Evolutionary conservation across 2,888 invertebrate genomes (phyloP).

Genomic region (Mimas tiliae): DNA sequence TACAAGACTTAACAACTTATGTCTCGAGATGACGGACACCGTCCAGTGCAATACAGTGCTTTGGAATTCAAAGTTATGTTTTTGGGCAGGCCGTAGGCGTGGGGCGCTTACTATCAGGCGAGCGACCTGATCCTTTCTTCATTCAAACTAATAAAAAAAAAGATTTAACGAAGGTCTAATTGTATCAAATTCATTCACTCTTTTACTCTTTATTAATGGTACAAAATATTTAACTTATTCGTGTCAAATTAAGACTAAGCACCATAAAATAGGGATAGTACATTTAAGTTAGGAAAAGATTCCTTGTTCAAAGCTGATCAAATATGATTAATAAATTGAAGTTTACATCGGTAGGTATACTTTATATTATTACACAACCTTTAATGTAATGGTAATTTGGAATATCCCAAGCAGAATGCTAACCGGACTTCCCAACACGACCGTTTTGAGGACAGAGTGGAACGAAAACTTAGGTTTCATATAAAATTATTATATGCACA

Average conservation of each 20-base stretch:
- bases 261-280: background rate
- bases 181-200: background rate
- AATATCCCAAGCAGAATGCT: slow-evolving; percentile 6
- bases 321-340: background rate
- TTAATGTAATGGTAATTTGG: slow-evolving; percentile 1
- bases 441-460: background rate
- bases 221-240: too few relatives aligned
- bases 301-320: background rate
- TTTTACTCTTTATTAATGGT: background rate
- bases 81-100: too few relatives aligned
- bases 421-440: background rate
- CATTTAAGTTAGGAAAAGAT: background rate
- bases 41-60: too few relatives aligned
- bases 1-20: too few relatives aligned
- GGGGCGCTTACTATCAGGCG: too few relatives aligned
- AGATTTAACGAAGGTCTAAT: background rate
- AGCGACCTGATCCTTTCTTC: too few relatives aligned
- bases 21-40: too few relatives aligned
- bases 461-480: background rate
- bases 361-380: too few relatives aligned
- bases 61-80: too few relatives aligned
- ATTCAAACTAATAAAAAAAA: too few relatives aligned
- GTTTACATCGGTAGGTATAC: too few relatives aligned
- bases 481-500: background rate
- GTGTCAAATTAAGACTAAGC: too few relatives aligned